These are phyloP conservation scores for Balearica regulorum DNA, from an alignment of 2,797 vertebrate genomes.

Conservation along the genomic window DNA sequence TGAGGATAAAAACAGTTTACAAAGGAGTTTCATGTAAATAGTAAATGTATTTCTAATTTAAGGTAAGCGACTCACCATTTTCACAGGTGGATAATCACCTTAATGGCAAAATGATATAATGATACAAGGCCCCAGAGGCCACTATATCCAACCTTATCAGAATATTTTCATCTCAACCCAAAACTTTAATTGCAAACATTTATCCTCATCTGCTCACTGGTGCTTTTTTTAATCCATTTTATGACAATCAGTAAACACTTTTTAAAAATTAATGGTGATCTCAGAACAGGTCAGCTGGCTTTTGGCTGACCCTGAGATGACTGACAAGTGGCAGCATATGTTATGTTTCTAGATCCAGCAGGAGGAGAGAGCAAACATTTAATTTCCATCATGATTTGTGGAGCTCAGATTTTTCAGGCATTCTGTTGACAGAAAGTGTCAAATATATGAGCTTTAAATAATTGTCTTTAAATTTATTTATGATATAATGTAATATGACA, in stretches of 20 bases:
- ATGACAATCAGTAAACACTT: constrained; percentile 12
- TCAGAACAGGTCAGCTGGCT: constrained; percentile 12
- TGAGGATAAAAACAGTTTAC: background rate
- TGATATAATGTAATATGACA: background rate
- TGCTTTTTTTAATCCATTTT: background rate
- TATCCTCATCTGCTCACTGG: background rate
- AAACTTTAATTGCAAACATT: background rate
- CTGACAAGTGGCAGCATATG: constrained; percentile 9
- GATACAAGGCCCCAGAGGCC: background rate
- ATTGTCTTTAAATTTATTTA: background rate
- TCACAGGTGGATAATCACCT: background rate
- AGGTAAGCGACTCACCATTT: background rate
- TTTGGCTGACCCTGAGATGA: constrained; percentile 7
- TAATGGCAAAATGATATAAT: background rate
- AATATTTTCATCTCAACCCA: constrained; percentile 11
- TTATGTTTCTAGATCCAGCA: background rate
- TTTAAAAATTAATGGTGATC: constrained; percentile 30
- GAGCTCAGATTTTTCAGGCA: background rate
- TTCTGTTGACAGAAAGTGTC: background rate
- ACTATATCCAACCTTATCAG: background rate
- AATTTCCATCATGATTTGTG: background rate
- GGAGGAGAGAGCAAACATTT: background rate
- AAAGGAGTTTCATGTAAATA: background rate
- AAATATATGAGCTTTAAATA: background rate
- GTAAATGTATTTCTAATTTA: constrained; percentile 4